Evolutionary conservation across 2,888 invertebrate genomes (phyloP).

Genomic region (Dromius quadrimaculatus): DNA sequence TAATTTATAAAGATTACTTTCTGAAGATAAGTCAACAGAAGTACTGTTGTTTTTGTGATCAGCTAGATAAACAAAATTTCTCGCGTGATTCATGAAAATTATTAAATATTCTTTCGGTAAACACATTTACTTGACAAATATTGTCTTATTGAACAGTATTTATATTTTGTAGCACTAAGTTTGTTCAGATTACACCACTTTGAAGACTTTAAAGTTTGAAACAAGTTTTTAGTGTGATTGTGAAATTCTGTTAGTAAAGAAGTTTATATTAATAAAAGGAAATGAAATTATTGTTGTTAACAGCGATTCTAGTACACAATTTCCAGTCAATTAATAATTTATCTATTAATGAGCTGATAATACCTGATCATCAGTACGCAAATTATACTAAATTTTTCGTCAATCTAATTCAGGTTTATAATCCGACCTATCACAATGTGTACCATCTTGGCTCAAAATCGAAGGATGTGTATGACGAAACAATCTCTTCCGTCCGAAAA

Average conservation of each 20-base stretch:
- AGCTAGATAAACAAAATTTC: neutral
- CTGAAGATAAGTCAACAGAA: too few relatives aligned
- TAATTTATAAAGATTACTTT: too few relatives aligned
- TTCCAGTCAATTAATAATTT: neutral
- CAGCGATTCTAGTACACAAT: neutral
- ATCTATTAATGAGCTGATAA: neutral
- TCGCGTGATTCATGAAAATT: neutral
- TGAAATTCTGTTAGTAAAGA: too few relatives aligned
- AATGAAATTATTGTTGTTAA: neutral
- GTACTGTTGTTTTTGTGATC: neutral
- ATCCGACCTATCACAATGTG: neutral
- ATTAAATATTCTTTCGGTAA: conserved; percentile 8
- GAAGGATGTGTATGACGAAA: neutral
- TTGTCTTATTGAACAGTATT: conserved; percentile 12
- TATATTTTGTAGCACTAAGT: neutral
- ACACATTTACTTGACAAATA: conserved; percentile 21
- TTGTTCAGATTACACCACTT: neutral
- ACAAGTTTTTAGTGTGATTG: too few relatives aligned
- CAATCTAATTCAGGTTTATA: conserved; percentile 7
- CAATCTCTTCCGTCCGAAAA: neutral
- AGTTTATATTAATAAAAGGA: too few relatives aligned
- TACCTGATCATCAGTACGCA: neutral
- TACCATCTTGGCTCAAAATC: conserved; percentile 1
- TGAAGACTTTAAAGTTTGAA: too few relatives aligned
- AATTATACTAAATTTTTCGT: conserved; percentile 4